Evolutionary conservation across 2,797 vertebrate genomes (phyloP), one percentile per base, ranked within the genome.

Genomic region (Parauchenoglanis punctatus): DNA sequence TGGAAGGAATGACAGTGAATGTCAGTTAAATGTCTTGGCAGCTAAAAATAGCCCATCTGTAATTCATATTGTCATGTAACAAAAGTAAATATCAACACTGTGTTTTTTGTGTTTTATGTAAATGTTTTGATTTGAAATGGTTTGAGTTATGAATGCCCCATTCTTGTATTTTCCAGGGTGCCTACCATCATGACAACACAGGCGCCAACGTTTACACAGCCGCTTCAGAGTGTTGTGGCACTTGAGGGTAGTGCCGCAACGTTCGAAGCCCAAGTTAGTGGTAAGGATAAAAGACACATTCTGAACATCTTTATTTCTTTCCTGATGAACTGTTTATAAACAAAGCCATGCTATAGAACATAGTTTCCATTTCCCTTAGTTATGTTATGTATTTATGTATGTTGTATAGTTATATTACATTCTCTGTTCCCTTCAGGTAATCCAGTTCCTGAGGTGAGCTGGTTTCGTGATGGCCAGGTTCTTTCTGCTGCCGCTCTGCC

Each of bases 371-470:
- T 31, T 35, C 1, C 8, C 18, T 58, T 35, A 31, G 28, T 40
- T 40, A 40, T 40, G 40, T 40, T 40, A 40, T 12, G 3, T 31
- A 52, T 52, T 8, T 52, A 52, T 52, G 1, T 23, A 63, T 25
- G 11, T 25, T 63, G n/a, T 63, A 18, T 17, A 3, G 25, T 52
- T 44, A 8, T 15, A n/a, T 44, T 81, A 61, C 12, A n/a, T 63
- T 35, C 31, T 25, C 40, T 81, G 59, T 63, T 88, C 61, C n/a
- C 23, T 15, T 2, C 84, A 99, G 98, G 98, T 96, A 96, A 94
- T 92, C 98, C 98, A 96, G 97, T 97, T 98, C 98, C 98, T 94
- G 98, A 99, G 95, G 98, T 99, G 97, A 99, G 96, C 97, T 99
- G 98, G 98, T 99, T 97, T 94, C 96, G 97, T 96, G 98, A 99